Percentiles rank a stretch among this genome's conserved stretches.
phyloP scores from a whole-genome alignment of 2,888 invertebrate genomes.

The Lumbricus terrestris region DNA sequence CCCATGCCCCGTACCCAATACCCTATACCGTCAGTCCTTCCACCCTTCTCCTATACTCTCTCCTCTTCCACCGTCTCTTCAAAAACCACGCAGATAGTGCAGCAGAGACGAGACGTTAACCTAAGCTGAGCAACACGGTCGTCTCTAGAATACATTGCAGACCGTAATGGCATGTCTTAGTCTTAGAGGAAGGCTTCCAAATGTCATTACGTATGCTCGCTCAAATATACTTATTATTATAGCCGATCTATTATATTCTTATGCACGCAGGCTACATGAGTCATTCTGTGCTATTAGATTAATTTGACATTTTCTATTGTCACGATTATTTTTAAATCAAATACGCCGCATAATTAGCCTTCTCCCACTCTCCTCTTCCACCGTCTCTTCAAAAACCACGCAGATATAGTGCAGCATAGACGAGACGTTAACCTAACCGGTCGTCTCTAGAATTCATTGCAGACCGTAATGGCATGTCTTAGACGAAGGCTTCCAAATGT shows the following conservation, averaged over 20 bases:
- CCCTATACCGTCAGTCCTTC: conserved; percentile 16
- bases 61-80: too few species aligned
- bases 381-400: too few species aligned
- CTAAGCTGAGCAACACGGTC: too few species aligned
- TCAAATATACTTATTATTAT: not conserved
- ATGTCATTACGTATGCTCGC: not conserved
- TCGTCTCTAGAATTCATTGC: not conserved
- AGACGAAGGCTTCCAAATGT: conserved; percentile 3
- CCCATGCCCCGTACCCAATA: not conserved
- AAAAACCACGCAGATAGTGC: too few species aligned
- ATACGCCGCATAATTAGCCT: too few species aligned
- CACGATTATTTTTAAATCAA: too few species aligned
- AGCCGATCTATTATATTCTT: not conserved
- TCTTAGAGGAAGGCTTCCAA: too few species aligned
- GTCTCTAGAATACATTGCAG: not conserved
- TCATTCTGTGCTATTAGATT: too few species aligned
- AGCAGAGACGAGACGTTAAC: not conserved
- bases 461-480: not conserved
- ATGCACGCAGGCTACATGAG: not conserved
- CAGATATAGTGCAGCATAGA: too few species aligned
- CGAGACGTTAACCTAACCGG: not conserved
- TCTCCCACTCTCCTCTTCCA: too few species aligned
- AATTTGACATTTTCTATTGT: too few species aligned
- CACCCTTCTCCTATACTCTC: conserved; percentile 19
- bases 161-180: not conserved